Evolutionary conservation across 1,140 invertebrate species (phyloP), one percentile per base, ranked within the genome.

Genomic region (Forficula auricularia): DNA sequence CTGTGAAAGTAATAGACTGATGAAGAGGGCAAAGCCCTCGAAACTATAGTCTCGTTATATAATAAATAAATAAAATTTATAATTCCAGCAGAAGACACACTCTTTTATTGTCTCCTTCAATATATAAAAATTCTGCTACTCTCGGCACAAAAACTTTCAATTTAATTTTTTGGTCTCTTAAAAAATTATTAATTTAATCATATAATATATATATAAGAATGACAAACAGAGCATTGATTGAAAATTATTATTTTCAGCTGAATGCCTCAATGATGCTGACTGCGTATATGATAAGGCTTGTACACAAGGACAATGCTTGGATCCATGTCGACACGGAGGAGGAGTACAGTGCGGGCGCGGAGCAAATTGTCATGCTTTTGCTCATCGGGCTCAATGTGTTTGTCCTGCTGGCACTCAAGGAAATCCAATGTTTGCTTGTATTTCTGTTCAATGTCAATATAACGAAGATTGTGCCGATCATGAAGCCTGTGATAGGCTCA

Each of bases 391-490:
- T 2, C 77, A 80, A 44, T 92, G 88, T 54, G 71, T 70, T 38
- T 91, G 87, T 61, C 85, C 84, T 31, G 52, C 68, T 9, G 85
- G 85, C 27, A 85, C 79, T 3, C 85, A 89, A 60, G 86, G 86
- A 18, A 75, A 87, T 58, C 77, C 85, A 2, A 67, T 73, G 37
- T 59, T 82, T 1, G 73, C 79, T n/a, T 89, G 85, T 54, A 76
- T 89, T 30, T 73, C 75, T 8, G 80, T 80, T 2, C 71, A 79
- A 27, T 91, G 88, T 53, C 80, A 82, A 50, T 85, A 84, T 52
- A 86, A 91, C 54, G 82, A 88, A 54, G 86, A 91, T 49, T 92
- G 88, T 52, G 78, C 80, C 4, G 75, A 82, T 55, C 72, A 83
- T 44, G 83, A 90, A 59, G 72, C 80, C 18, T 91, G 86, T 55